Percentiles rank a stretch among this genome's conserved stretches.
Evolutionary conservation across 92 coral and sea anemone genomes (phyloP).

Genomic region (Zoanthus gigantus): DNA sequence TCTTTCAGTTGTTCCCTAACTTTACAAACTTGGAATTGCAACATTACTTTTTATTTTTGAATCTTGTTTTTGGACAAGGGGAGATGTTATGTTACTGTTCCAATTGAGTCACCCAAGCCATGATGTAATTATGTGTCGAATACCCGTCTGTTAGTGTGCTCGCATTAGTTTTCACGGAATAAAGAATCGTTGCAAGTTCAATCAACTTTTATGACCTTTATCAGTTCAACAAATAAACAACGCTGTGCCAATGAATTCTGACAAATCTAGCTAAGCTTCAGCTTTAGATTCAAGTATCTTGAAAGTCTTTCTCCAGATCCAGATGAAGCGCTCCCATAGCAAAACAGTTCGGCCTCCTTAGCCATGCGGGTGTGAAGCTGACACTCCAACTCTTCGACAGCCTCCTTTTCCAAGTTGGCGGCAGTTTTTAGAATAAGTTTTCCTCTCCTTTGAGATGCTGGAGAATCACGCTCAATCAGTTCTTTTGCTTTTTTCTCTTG

Average conservation of each 20-base stretch:
- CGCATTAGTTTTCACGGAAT: no score
- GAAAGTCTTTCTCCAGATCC: background rate
- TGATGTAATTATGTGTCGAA: no score
- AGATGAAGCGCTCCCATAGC: conserved; percentile 62
- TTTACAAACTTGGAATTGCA: background rate
- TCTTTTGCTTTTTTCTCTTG: conserved; percentile 67
- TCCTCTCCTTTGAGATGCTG: conserved; percentile 75
- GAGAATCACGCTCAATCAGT: conserved; percentile 60
- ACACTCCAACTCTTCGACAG: conserved; percentile 66
- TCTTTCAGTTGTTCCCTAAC: background rate
- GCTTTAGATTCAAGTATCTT: no score
- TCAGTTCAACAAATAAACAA: no score
- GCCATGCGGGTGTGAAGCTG: conserved; percentile 62
- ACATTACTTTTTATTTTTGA: background rate
- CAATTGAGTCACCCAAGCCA: no score
- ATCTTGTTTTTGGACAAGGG: background rate
- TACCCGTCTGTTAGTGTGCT: no score
- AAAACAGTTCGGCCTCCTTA: conserved; percentile 63
- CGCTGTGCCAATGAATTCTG: background rate
- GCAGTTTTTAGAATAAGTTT: conserved; percentile 76
- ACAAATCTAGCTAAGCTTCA: no score
- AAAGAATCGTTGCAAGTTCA: no score
- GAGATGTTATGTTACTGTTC: background rate
- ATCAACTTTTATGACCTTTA: no score
- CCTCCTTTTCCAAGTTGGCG: conserved; percentile 74